These are phyloP conservation scores for Lerista edwardsae DNA, from an alignment of 2,797 vertebrate genomes.

Conservation along the genomic window DNA sequence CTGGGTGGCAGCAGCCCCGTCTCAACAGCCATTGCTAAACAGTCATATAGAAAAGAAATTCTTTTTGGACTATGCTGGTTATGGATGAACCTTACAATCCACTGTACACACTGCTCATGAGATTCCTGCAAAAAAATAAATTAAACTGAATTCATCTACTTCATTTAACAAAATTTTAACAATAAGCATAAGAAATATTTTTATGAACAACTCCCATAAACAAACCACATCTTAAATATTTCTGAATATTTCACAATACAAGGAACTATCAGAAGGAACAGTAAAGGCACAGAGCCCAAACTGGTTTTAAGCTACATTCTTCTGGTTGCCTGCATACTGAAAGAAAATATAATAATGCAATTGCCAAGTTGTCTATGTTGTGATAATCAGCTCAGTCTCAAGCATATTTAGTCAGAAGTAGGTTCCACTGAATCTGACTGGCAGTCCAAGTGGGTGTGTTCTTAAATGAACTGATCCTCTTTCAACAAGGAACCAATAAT, in stretches of 20 bases:
- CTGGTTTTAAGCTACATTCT: not conserved
- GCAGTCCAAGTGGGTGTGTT: not conserved
- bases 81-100: constrained; percentile 97
- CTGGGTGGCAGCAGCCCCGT: constrained; percentile 92
- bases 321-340: not conserved
- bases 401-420: not conserved
- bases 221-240: not conserved
- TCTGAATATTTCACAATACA: not conserved
- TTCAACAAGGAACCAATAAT: too few relatives aligned
- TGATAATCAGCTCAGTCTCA: not conserved
- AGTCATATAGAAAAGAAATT: constrained; percentile 98
- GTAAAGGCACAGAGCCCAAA: not conserved
- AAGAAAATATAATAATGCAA: not conserved
- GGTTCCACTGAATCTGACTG: not conserved
- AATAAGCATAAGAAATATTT: not conserved
- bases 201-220: not conserved
- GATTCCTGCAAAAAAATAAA: constrained; percentile 84
- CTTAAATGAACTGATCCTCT: too few relatives aligned
- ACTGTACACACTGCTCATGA: constrained; percentile 96
- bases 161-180: not conserved
- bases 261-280: not conserved
- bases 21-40: constrained; percentile 96
- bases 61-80: constrained; percentile 96
- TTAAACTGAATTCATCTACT: not conserved
- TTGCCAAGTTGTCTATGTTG: not conserved